A percentile compares a stretch with the other conserved stretches of the same genome.
Conservation (phyloP, 1,140 invertebrate genomes). For the Heterodera schachtii region DNA sequence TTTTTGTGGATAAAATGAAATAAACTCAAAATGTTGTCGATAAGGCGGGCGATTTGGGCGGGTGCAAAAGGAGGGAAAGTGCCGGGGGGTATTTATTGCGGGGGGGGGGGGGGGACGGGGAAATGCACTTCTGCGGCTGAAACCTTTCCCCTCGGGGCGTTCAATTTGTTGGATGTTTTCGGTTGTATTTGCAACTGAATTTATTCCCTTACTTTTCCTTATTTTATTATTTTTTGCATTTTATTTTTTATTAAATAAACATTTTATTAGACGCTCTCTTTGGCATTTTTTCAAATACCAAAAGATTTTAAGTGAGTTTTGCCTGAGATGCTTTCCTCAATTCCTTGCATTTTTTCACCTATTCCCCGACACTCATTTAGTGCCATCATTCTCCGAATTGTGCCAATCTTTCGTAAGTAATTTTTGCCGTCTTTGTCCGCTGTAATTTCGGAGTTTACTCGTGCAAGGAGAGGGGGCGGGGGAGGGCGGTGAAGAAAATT, state of each 20-base stretch:
- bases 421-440: not conserved
- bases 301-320: too few relatives aligned
- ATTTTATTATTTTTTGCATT: not conserved
- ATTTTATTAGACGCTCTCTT: too few relatives aligned
- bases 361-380: not conserved
- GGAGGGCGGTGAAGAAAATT: not conserved
- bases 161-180: constrained; percentile 6
- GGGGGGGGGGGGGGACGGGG: not conserved
- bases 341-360: not conserved
- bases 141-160: not conserved
- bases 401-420: not conserved
- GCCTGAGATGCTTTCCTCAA: not conserved
- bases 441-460: constrained; percentile 2
- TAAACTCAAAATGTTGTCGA: constrained; percentile 11
- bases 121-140: not conserved
- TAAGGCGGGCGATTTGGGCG: not conserved
- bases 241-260: too few relatives aligned
- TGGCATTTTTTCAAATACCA: too few relatives aligned
- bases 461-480: not conserved
- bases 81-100: constrained; percentile 6
- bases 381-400: not conserved
- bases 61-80: not conserved
- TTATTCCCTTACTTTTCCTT: not conserved
- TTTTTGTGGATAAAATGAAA: constrained; percentile 9
- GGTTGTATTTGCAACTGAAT: not conserved